Base-by-base conservation (phyloP, 2,113 vertebrate species). In the Dasypus novemcinctus region DNA sequence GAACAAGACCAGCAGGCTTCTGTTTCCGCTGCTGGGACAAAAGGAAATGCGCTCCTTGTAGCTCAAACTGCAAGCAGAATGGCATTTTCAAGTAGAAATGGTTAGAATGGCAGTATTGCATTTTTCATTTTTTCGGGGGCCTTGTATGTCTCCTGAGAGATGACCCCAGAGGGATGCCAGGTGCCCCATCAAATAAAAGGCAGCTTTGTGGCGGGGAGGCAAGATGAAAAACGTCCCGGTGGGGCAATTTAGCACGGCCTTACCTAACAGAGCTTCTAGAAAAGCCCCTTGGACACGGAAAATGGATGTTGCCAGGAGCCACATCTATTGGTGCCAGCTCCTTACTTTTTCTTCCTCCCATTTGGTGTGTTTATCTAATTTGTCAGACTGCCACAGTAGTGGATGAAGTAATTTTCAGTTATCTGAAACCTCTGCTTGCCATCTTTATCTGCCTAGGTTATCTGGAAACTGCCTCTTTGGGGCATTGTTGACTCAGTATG, bases 1-100 rank as follows among this genome's bases (percentile, higher is more conserved):
- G 72, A 87, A 63, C 0, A 90, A 87, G 90, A 94, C 75, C 57
- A 91, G 83, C 74, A 41, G 64, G 79, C 52, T 83, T 84, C 94
- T 76, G 87, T 91, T 79, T 52, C 33, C 87, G 90, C 87, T 87
- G 66, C 66, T 89, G 52, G 79, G 80, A 85, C 49, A 52, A 84
- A 80, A 87, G 82, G 61, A 80, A 95, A 96, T 64, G 69, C 4
- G 68, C 41, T 61, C 79, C 41, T 59, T n/a, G 83, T 33, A 71
- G 86, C 63, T 82, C 49, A 85, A 38, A 63, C 78, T 86, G 25
- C 66, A 94, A 74, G 1, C 66, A 81, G 74, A 83, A 59, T 43
- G 41, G 49, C 23, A 33, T 91, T 90, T 92, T 71, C 87, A 76
- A n/a, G 54, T 11, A n/a, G 75, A 84, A 94, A 87, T 20, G 31